Percentiles rank a stretch among this genome's conserved stretches.
Evolutionary conservation across 2,113 vertebrate genomes (phyloP).

Genomic region (Castor canadensis): DNA sequence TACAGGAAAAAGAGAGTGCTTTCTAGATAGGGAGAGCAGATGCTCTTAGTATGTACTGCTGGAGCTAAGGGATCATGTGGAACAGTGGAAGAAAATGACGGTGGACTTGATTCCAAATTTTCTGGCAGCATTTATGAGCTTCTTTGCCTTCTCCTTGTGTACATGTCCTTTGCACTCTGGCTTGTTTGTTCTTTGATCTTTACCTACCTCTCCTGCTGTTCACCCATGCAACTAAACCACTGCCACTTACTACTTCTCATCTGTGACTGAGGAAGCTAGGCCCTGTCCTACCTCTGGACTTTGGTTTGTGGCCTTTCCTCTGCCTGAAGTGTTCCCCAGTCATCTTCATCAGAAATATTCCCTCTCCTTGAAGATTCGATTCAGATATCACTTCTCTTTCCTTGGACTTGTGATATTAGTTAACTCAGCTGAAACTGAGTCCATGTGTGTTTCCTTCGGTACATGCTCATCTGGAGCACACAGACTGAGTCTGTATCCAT

Average conservation of each 20-base stretch:
- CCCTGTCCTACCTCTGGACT: neutral
- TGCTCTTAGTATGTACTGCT: neutral
- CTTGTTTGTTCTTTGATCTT: neutral
- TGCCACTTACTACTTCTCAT: neutral
- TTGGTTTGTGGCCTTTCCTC: neutral
- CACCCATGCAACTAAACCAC: neutral
- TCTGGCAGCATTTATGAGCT: neutral
- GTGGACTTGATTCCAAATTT: neutral
- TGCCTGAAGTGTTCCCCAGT: neutral
- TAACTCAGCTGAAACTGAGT: constrained; percentile 5
- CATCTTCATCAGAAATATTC: neutral
- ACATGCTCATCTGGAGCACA: neutral
- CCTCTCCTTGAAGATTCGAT: neutral
- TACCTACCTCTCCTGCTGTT: neutral
- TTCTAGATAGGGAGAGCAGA: neutral
- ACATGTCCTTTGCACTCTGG: neutral
- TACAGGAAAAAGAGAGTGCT: neutral
- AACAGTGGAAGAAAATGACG: neutral
- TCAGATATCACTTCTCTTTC: neutral
- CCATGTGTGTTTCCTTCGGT: constrained; percentile 10
- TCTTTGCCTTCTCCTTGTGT: neutral
- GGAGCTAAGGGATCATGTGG: neutral
- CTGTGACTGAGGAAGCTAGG: constrained; percentile 14
- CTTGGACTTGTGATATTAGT: neutral
- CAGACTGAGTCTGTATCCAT: neutral